A percentile compares a stretch with the other conserved stretches of the same genome.
Conservation (phyloP, 2,113 vertebrate species). For the Hippoglossus stenolepis region DNA sequence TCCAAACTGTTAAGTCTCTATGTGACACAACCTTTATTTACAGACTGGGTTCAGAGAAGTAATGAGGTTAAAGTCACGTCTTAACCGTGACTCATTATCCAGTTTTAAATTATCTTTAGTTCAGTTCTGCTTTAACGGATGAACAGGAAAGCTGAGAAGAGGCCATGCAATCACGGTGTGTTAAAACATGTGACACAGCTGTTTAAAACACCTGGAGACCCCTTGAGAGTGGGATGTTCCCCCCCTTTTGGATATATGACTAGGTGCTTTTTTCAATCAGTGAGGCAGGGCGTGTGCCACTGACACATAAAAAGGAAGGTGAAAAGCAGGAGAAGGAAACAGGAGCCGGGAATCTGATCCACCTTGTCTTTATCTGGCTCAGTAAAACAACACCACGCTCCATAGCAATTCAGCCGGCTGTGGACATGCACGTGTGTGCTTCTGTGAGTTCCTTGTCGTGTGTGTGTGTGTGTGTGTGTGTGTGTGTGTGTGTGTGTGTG, state of each 20-base stretch:
- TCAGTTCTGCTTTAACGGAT: not conserved
- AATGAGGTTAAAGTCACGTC: too few species aligned
- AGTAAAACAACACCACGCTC: constrained; percentile 82
- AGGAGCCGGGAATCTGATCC: constrained; percentile 87
- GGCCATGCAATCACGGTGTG: constrained; percentile 2
- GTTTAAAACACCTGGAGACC: constrained; percentile 24
- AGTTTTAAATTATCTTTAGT: not conserved
- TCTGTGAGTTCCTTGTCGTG: not conserved
- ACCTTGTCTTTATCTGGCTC: constrained; percentile 82
- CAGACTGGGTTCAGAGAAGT: too few species aligned
- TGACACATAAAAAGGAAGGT: constrained; percentile 79
- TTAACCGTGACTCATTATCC: too few species aligned
- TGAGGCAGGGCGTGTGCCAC: constrained; percentile 68
- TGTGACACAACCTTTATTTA: too few species aligned
- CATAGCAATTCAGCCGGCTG: constrained; percentile 55
- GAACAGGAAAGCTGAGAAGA: constrained; percentile 7
- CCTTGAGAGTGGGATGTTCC: not conserved
- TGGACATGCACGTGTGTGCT: constrained; percentile 38
- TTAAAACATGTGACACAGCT: constrained; percentile 37
- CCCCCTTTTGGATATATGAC: constrained; percentile 34
- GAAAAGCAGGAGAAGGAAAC: constrained; percentile 83
- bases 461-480: not conserved
- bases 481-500: not conserved
- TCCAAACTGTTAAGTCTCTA: not conserved
- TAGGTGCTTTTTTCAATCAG: constrained; percentile 48